Evolutionary conservation across 2,888 invertebrate genomes (phyloP), one percentile per base, ranked within the genome.

Genomic region (Amphipyra tragopoginis): DNA sequence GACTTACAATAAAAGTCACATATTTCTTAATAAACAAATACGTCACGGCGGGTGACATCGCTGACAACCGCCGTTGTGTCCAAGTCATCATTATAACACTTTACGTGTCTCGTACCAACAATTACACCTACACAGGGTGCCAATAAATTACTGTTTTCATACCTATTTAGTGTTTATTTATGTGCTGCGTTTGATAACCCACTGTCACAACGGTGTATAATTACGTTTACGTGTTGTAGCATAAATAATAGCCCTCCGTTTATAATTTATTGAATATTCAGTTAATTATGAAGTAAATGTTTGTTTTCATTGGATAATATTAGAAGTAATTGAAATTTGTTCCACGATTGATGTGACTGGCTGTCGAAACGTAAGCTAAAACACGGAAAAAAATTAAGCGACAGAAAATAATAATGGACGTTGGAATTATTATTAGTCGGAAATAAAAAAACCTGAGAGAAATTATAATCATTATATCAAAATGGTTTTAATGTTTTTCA

Each of bases 1-100:
- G 93, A 94, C 91, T 90, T 86, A 90, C 90, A 93, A 94, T 93
- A 93, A 92, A 92, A 82, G 90, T 90, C 93, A 92, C 92, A 93
- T 94, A 89, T 91, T 87, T 94, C 93, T 89, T 91, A 90, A 93
- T 93, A 91, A 86, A 91, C 84, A 85, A 81, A 79, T 79, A 78
- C 77, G 80, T 85, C 79, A 82, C 77, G 65, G 57, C 68, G 76
- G 73, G 72, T 77, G 74, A 77, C 76, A 76, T 64, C 43, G 57
- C 6, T 62, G 68, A 64, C 66, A 72, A 60, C 21, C 29, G 40
- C 29, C 33, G 21, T 33, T 56, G 47, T 57, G 53, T 54, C 49
- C 45, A 21, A 49, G 39, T 69, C 50, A 44, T 59, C 64, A 55
- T 62, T 64, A 65, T 4, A 54, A 49, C 55, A 62, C 42, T 71